Percentiles rank a stretch among this genome's conserved stretches.
Evolutionary conservation across 1,140 invertebrate genomes (phyloP).

Genomic region (Drosophila varians): DNA sequence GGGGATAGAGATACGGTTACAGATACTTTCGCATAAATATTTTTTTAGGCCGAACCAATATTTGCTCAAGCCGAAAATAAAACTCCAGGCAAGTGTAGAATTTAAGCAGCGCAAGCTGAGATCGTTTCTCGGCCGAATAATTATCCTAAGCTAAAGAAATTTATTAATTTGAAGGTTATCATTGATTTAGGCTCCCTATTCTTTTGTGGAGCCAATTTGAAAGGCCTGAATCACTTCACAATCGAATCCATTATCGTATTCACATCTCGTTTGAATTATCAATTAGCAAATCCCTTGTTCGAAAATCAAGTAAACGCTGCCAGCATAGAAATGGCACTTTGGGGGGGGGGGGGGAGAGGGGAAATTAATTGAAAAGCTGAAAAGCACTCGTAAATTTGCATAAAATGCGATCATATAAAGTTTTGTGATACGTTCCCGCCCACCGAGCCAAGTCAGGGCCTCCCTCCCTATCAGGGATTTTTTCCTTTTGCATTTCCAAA

Average conservation of each 20-base stretch:
- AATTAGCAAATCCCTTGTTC: conserved; percentile 49
- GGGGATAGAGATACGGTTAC: not conserved
- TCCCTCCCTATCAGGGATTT: not conserved
- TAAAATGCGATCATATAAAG: conserved; percentile 57
- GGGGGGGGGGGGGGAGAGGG: not conserved
- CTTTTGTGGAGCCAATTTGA: no score
- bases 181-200: no score
- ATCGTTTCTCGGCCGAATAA: no score
- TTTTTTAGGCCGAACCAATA: conserved; percentile 37
- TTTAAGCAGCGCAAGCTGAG: no score
- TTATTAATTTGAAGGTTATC: no score
- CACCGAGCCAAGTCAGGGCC: not conserved
- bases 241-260: not conserved
- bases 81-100: conserved; percentile 13
- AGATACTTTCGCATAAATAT: conserved; percentile 15
- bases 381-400: conserved; percentile 64
- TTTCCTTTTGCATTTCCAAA: conserved; percentile 4
- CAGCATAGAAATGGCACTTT: no score
- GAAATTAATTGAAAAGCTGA: conserved; percentile 64
- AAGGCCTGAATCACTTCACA: not conserved
- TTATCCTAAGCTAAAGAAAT: no score
- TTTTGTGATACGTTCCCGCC: conserved; percentile 24
- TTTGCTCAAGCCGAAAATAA: conserved; percentile 29
- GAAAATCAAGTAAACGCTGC: no score
- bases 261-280: conserved; percentile 27